Base-by-base conservation (phyloP, 92 coral and sea anemone species). In the Porites divaricata region DNA sequence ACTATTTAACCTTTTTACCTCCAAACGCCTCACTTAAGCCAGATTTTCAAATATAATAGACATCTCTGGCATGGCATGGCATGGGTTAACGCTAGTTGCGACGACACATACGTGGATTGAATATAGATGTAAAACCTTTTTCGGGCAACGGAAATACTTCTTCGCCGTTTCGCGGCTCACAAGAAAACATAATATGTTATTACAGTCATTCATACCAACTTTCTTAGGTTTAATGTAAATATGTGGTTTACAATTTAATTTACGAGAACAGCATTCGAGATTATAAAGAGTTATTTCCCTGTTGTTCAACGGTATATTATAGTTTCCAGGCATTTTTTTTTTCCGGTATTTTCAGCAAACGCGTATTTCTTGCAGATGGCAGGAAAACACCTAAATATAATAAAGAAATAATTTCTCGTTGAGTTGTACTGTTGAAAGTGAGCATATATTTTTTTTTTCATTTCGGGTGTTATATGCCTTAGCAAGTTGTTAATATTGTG, bases 401-500 rank as follows among this genome's bases (percentile, higher is more conserved):
- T 35, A 5, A 35, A 35, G 45, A 35, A 35, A 35, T 35, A 35
- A 35, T 35, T 35, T 35, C 4, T 35, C 45, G 45, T 1, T 4
- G 51, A 23, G 41, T 59, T 58, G 12, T 58, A 35, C 45, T 35
- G 45, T 24, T 22, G 26, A 62, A 26, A 23, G 69, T 23, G 14
- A 54, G 86, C 12, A 72, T 23, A 62, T 72, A 82, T 28, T 56
- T 9, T 49, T 72, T 81, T 61, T 11, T 50, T 50, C 48, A 28
- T 24, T 63, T 20, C 16, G 70, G 72, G 50, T 61, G 48, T 72
- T 10, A 25, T 19, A 23, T 17, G 58, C 72, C 86, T 62, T 9
- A 16, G 51, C 78, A 81, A 61, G 79, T 70, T 81, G 85, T 82
- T 61, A 82, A 73, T 63, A 72, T 63, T 72, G 86, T 82, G 21